Percentiles rank a stretch among this genome's conserved stretches.
Conservation (phyloP, 64 coral and sea anemone genomes). For the Stichodactyla mertensii region DNA sequence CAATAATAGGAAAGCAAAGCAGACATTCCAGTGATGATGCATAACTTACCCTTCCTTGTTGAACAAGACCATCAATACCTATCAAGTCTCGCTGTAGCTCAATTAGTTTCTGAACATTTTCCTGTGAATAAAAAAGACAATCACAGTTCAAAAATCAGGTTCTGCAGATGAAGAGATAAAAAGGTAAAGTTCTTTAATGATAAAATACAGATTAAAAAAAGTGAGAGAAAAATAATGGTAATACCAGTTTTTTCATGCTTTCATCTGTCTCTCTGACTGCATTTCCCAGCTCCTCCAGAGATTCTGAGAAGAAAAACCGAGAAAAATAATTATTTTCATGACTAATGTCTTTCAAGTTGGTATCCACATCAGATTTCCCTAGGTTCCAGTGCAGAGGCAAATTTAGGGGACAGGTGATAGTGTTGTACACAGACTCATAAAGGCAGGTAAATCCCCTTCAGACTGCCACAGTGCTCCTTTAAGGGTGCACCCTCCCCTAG, state of each 20-base stretch:
- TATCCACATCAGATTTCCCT: too few species aligned
- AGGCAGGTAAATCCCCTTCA: too few species aligned
- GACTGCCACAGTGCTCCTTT: too few species aligned
- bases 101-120: slow-evolving; percentile 95
- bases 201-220: too few species aligned
- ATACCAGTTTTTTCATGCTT: slow-evolving; percentile 81
- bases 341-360: neutral
- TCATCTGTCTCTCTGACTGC: slow-evolving; percentile 74
- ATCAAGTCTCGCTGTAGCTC: slow-evolving; percentile 94
- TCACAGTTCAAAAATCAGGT: neutral
- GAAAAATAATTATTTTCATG: neutral
- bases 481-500: too few species aligned
- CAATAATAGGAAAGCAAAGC: too few species aligned
- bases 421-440: too few species aligned
- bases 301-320: slow-evolving; percentile 32
- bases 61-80: slow-evolving; percentile 90
- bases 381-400: too few species aligned
- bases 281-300: slow-evolving; percentile 72
- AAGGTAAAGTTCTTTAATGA: too few species aligned
- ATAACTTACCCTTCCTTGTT: slow-evolving; percentile 83
- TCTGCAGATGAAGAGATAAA: too few species aligned
- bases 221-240: neutral
- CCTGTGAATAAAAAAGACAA: slow-evolving; percentile 31
- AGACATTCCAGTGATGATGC: neutral
- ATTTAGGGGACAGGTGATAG: too few species aligned